Conservation (phyloP, 2,113 vertebrate genomes). For the Sphyrna mokarran region DNA sequence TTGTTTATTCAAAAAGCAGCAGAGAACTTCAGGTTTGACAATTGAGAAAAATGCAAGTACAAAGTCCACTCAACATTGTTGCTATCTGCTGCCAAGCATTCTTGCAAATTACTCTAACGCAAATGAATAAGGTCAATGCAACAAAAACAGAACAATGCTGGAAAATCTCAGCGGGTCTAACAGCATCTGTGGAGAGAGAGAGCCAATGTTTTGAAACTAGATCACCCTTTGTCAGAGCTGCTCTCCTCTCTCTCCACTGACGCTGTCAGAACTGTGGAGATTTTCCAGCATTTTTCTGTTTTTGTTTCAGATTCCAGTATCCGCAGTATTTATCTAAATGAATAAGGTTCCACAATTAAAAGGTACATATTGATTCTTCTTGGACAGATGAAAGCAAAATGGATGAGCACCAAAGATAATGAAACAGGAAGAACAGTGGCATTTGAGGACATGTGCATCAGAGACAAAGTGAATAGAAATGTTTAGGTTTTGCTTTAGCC, state of each 20-base stretch:
- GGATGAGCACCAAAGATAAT: not conserved
- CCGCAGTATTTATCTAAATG: too few relatives aligned
- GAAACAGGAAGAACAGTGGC: not conserved
- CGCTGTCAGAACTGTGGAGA: too few relatives aligned
- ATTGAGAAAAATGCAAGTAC: not conserved
- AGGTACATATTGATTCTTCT: not conserved
- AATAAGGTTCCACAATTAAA: not conserved
- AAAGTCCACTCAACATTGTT: not conserved
- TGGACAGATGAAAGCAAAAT: not conserved
- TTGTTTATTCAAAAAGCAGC: not conserved
- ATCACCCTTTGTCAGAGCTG: too few relatives aligned
- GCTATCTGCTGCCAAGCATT: not conserved
- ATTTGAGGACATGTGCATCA: not conserved
- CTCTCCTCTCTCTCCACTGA: too few relatives aligned
- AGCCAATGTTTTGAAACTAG: too few relatives aligned
- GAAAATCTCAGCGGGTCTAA: too few relatives aligned
- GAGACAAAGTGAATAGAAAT: not conserved
- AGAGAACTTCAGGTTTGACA: not conserved
- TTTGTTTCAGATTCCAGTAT: too few relatives aligned
- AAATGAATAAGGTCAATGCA: not conserved
- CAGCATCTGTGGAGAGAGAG: too few relatives aligned
- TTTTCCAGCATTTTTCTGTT: too few relatives aligned
- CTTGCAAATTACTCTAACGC: not conserved
- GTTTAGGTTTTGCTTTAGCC: not conserved
- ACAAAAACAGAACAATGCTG: too few relatives aligned